Conservation (phyloP, 2,888 invertebrate species). For the Macropis europaea region DNA sequence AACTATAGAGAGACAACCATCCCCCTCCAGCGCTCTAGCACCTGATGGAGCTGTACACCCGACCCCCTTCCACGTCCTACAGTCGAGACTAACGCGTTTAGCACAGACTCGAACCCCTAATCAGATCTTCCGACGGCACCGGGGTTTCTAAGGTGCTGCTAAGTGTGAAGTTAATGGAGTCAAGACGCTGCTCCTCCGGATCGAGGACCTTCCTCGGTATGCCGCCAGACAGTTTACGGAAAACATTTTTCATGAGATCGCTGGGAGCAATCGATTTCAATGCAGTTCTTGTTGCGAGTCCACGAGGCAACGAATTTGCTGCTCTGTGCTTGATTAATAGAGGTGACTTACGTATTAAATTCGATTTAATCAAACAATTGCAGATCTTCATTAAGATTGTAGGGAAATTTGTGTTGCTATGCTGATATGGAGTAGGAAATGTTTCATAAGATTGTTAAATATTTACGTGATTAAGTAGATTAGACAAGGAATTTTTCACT, state of each 20-base stretch:
- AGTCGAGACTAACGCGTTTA: constrained; percentile 79
- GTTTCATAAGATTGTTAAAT: too few species aligned
- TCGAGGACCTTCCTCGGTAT: constrained; percentile 16
- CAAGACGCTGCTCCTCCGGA: constrained; percentile 70
- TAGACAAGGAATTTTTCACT: too few species aligned
- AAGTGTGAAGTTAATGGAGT: constrained; percentile 80
- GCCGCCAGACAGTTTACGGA: neutral
- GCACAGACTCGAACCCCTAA: constrained; percentile 79
- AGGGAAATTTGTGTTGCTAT: too few species aligned
- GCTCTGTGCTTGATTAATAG: too few species aligned
- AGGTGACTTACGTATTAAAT: too few species aligned
- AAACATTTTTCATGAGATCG: neutral
- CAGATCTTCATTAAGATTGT: too few species aligned
- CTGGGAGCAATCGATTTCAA: too few species aligned
- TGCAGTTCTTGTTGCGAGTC: too few species aligned
- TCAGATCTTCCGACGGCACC: constrained; percentile 76
- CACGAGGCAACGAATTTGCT: too few species aligned
- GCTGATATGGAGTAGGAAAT: too few species aligned
- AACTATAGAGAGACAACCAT: constrained; percentile 65
- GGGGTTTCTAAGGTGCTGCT: constrained; percentile 72
- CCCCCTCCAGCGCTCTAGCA: constrained; percentile 52
- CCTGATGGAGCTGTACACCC: constrained; percentile 58
- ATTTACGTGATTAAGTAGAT: too few species aligned
- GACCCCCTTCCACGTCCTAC: constrained; percentile 55
- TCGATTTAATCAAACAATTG: too few species aligned